phyloP scores from a whole-genome alignment of 2,113 vertebrate species.

The Rissa tridactyla region DNA sequence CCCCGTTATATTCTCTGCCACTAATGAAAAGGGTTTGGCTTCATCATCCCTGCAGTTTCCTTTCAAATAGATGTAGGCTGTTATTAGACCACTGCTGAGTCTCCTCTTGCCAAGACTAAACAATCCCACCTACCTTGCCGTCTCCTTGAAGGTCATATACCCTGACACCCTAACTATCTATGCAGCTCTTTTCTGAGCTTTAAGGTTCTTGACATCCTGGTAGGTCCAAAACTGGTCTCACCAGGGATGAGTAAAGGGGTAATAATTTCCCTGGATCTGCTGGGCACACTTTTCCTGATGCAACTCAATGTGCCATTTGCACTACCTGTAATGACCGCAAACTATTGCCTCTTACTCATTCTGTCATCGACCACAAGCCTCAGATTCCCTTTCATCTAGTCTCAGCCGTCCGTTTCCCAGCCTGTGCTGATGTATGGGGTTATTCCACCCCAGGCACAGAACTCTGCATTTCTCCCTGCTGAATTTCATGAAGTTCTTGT shows the following conservation, averaged over 20 bases:
- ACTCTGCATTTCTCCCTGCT: not conserved
- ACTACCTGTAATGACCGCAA: not conserved
- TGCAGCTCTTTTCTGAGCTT: not conserved
- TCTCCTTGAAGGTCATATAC: not conserved
- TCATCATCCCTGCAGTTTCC: not conserved
- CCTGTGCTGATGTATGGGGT: not conserved
- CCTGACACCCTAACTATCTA: not conserved
- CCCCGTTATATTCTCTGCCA: not conserved
- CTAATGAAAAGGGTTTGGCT: not conserved
- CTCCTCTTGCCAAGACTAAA: not conserved
- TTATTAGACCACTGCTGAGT: not conserved
- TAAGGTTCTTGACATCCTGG: not conserved
- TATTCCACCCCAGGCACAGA: not conserved
- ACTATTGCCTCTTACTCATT: not conserved
- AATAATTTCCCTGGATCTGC: not conserved
- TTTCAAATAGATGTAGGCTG: not conserved
- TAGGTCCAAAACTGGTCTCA: not conserved
- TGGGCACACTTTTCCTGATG: not conserved
- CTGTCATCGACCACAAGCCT: not conserved
- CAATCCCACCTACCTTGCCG: not conserved
- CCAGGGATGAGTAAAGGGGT: not conserved
- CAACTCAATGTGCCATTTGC: not conserved
- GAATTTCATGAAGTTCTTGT: not conserved
- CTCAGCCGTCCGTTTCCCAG: not conserved
- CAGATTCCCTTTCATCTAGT: not conserved